Evolutionary conservation across 2,888 invertebrate genomes (phyloP).

Genomic region (Leptopilina drosophilae): DNA sequence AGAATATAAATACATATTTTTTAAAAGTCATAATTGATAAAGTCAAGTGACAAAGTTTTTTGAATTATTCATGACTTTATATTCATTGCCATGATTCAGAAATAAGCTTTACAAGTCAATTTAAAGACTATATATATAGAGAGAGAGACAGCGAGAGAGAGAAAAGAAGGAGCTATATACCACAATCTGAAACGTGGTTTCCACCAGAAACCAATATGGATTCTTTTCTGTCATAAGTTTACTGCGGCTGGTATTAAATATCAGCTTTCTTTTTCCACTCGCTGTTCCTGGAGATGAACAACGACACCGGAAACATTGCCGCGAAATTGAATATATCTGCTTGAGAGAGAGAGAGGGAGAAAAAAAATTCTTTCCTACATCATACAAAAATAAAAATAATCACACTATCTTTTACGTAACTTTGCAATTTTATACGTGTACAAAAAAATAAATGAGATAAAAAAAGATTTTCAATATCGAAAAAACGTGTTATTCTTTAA

Average conservation of each 20-base stretch:
- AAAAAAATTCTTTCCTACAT: neutral
- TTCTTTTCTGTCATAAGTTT: constrained; percentile 60
- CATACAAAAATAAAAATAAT: no score
- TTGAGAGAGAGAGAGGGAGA: neutral
- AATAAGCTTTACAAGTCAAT: constrained; percentile 60
- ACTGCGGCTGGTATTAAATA: constrained; percentile 21
- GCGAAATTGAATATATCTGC: constrained; percentile 10
- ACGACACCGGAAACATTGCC: neutral
- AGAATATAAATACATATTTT: neutral
- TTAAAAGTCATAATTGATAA: neutral
- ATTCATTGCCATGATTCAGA: constrained; percentile 68
- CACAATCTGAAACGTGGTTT: constrained; percentile 56
- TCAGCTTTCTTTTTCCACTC: constrained; percentile 6
- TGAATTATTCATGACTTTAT: constrained; percentile 68
- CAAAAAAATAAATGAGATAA: no score
- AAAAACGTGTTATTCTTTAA: no score
- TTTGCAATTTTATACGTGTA: no score
- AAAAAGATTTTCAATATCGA: no score
- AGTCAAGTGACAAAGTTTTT: constrained; percentile 54
- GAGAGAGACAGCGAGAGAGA: no score
- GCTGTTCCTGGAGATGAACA: neutral
- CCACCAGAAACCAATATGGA: constrained; percentile 65
- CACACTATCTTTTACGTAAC: no score
- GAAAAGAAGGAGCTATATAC: constrained; percentile 25
- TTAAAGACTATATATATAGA: constrained; percentile 43